Evolutionary conservation across 2,888 invertebrate species (phyloP).

Genomic region (Drosophila tanythrix): DNA sequence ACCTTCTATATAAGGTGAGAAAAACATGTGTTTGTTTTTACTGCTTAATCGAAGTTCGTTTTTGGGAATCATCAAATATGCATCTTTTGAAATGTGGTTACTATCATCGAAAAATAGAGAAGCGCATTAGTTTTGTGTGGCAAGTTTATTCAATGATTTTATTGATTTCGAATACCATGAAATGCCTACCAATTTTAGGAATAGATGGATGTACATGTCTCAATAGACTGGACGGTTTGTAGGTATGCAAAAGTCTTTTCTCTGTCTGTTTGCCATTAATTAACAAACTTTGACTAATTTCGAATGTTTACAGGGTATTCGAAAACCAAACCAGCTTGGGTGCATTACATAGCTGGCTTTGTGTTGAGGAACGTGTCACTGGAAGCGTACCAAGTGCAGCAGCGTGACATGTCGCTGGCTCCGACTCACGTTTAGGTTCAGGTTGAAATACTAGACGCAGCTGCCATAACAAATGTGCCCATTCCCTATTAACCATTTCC

Average conservation of each 20-base stretch:
- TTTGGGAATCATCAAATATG: neutral
- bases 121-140: neutral
- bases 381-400: slow-evolving; percentile 48
- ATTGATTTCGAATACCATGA: neutral
- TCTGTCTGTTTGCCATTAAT: neutral
- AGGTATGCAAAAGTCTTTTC: neutral
- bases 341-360: neutral
- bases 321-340: neutral
- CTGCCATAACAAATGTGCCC: slow-evolving; percentile 39
- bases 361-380: slow-evolving; percentile 41
- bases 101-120: neutral
- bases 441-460: slow-evolving; percentile 31
- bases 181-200: neutral
- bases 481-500: neutral
- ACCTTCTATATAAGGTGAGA: rapidly evolving
- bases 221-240: neutral
- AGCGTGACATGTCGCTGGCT: slow-evolving; percentile 49
- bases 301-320: slow-evolving; percentile 10
- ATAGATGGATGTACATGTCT: neutral
- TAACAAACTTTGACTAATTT: neutral
- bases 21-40: neutral
- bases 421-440: slow-evolving; percentile 11
- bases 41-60: neutral
- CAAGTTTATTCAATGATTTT: neutral
- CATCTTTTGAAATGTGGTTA: neutral